Conservation (phyloP, 2,797 vertebrate genomes). For the Cyprinodon diabolis region DNA sequence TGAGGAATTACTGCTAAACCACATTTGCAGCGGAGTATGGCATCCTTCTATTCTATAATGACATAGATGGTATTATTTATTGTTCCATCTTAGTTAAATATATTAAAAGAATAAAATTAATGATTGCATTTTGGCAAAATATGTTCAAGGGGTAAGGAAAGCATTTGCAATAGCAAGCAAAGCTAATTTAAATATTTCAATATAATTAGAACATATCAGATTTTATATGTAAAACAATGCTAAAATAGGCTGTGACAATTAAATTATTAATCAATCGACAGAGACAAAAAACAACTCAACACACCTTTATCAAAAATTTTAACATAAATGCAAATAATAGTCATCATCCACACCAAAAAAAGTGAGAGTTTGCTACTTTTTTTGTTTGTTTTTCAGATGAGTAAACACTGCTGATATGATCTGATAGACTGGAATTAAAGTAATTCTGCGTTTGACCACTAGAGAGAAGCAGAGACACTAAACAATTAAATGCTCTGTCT, state of each 20-base stretch:
- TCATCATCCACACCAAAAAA: not conserved
- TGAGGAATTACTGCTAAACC: too few species aligned
- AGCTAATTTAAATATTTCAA: not conserved
- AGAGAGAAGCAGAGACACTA: conserved; percentile 32
- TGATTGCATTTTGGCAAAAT: not conserved
- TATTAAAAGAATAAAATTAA: too few species aligned
- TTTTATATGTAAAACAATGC: not conserved
- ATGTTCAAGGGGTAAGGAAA: not conserved
- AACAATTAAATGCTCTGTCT: conserved; percentile 36
- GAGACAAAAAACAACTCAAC: not conserved
- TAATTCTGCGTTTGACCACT: conserved; percentile 22
- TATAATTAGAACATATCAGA: not conserved
- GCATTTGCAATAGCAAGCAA: not conserved
- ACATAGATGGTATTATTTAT: too few species aligned
- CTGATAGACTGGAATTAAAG: too few species aligned
- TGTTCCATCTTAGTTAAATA: not conserved
- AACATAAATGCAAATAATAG: not conserved
- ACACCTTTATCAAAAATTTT: not conserved
- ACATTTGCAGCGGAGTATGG: too few species aligned
- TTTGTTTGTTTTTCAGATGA: not conserved
- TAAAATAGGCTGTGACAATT: not conserved
- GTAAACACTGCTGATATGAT: not conserved
- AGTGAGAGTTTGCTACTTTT: not conserved
- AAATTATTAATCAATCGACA: not conserved
- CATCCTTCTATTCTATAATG: too few species aligned